Evolutionary conservation across 1,140 invertebrate genomes (phyloP).

Genomic region (Pseudomyrmex concolor): DNA sequence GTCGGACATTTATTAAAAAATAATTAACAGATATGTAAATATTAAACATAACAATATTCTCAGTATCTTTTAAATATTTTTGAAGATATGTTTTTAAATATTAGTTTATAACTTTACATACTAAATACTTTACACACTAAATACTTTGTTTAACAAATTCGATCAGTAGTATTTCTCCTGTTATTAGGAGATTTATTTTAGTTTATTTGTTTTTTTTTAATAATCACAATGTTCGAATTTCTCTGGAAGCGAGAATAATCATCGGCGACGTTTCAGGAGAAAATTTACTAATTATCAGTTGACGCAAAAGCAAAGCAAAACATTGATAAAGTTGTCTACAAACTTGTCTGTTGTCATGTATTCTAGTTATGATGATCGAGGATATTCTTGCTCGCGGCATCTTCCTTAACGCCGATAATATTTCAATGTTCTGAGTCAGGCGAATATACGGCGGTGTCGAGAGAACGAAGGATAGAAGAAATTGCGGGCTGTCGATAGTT

Average conservation of each 20-base stretch:
- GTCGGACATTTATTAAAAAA: too few species aligned
- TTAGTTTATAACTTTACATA: too few species aligned
- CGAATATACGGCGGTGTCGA: neutral
- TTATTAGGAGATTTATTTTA: neutral
- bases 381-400: slow-evolving; percentile 23
- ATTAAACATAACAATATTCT: too few species aligned
- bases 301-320: slow-evolving; percentile 35
- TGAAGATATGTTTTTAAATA: too few species aligned
- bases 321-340: slow-evolving; percentile 48
- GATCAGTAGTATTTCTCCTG: neutral
- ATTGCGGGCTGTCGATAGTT: slow-evolving; percentile 51
- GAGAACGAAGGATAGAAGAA: slow-evolving; percentile 28
- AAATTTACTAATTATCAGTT: slow-evolving; percentile 5
- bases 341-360: slow-evolving; percentile 43
- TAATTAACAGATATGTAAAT: too few species aligned
- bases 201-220: neutral
- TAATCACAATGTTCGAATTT: neutral
- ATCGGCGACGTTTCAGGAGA: neutral
- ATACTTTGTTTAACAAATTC: too few species aligned
- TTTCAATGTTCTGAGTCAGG: slow-evolving; percentile 38
- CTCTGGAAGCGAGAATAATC: neutral
- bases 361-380: slow-evolving; percentile 52
- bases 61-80: too few species aligned
- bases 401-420: slow-evolving; percentile 59
- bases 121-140: too few species aligned